These are phyloP conservation scores for Mythimna loreyi DNA, from an alignment of 2,888 invertebrate species.

Conservation along the genomic window DNA sequence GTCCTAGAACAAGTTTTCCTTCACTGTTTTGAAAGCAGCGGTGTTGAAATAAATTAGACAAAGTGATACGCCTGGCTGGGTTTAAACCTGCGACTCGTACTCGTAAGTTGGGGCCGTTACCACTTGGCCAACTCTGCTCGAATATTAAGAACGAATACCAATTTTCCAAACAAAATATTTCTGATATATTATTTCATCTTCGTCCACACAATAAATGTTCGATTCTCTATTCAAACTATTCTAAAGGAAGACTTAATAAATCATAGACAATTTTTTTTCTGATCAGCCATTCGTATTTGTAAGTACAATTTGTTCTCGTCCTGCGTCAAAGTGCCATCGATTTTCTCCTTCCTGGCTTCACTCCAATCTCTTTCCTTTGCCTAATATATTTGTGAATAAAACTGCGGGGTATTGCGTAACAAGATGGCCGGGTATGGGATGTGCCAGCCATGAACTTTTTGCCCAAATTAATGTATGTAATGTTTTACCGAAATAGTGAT, in stretches of 20 bases:
- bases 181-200: no score
- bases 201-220: conserved; percentile 32
- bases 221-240: conserved; percentile 47
- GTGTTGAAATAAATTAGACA: no score
- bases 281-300: conserved; percentile 62
- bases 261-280: conserved; percentile 64
- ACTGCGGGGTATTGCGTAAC: conserved; percentile 74
- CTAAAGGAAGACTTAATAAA: conserved; percentile 56
- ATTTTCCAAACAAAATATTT: conserved; percentile 17
- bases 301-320: conserved; percentile 67
- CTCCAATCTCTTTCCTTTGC: conserved; percentile 83
- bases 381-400: conserved; percentile 84
- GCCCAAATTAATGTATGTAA: conserved; percentile 44
- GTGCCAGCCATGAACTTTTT: conserved; percentile 53
- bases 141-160: conserved; percentile 11
- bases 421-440: conserved; percentile 64
- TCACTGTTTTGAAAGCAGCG: no score
- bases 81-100: no score
- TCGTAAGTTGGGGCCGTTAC: no score
- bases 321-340: conserved; percentile 80
- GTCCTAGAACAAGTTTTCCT: no score
- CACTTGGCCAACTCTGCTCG: no score
- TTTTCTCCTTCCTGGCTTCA: conserved; percentile 82
- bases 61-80: no score
- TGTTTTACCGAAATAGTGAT: conserved; percentile 45